A percentile compares a stretch with the other conserved stretches of the same genome.
These are phyloP conservation scores for Linurgus olivaceus DNA, from an alignment of 2,797 vertebrate genomes.

Conservation along the genomic window DNA sequence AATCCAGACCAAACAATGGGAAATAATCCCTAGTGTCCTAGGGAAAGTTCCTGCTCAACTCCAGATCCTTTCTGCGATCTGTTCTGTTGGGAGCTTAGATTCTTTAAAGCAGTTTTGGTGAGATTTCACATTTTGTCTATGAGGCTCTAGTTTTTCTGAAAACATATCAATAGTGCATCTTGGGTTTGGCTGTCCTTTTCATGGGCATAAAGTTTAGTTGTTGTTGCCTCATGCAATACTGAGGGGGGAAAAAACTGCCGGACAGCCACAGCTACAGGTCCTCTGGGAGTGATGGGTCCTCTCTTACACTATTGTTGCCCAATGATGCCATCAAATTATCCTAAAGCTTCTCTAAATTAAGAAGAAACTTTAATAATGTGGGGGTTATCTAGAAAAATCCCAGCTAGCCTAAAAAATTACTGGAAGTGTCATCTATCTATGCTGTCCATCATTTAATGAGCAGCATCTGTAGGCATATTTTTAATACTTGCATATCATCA, in stretches of 20 bases:
- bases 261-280: background rate
- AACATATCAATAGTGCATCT: background rate
- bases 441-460: conserved; percentile 37
- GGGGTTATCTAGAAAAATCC: background rate
- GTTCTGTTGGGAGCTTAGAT: background rate
- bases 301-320: background rate
- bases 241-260: too few species aligned
- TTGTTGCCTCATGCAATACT: background rate
- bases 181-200: background rate
- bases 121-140: background rate
- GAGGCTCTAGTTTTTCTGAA: background rate
- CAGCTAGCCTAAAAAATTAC: background rate
- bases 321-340: background rate
- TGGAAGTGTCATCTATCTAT: background rate
- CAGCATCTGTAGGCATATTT: conserved; percentile 14
- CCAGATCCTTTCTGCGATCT: background rate
- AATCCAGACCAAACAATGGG: background rate
- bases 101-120: background rate
- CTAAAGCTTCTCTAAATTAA: background rate
- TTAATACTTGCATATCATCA: conserved; percentile 41
- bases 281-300: background rate
- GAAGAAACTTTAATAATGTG: background rate
- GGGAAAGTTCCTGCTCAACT: background rate
- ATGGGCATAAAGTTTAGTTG: background rate
- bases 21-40: background rate